phyloP scores from a whole-genome alignment of 2,888 invertebrate genomes.

The Cosmia pyralina region DNA sequence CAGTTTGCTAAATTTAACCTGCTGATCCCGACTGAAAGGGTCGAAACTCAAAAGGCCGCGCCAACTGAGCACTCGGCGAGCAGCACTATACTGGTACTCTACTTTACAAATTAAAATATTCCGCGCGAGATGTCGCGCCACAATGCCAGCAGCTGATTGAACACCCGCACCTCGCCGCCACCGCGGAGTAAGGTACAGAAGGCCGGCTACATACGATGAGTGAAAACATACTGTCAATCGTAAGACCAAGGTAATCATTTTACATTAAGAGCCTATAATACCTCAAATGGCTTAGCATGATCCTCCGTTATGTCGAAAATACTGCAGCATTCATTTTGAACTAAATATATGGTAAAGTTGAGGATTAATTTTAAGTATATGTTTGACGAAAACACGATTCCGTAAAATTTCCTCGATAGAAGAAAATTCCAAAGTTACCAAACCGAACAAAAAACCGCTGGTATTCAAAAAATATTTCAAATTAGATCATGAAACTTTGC shows the following conservation, averaged over 20 bases:
- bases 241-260: neutral
- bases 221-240: neutral
- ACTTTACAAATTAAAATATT: conserved; percentile 70
- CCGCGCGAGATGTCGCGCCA: conserved; percentile 61
- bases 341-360: no score
- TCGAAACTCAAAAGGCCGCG: conserved; percentile 1
- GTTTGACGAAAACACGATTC: no score
- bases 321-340: no score
- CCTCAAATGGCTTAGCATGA: no score
- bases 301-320: no score
- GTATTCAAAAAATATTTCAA: no score
- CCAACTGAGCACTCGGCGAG: conserved; percentile 11
- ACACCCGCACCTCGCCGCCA: conserved; percentile 35
- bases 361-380: no score
- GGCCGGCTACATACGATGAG: neutral
- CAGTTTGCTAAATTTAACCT: neutral
- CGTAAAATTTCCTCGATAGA: no score
- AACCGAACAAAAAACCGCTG: no score
- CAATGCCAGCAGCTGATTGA: conserved; percentile 62
- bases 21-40: neutral
- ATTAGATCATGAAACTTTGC: no score
- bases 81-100: conserved; percentile 3
- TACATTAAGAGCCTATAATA: no score
- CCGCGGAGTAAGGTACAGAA: conserved; percentile 2
- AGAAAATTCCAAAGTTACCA: no score